Conservation (phyloP, 2,113 vertebrate species). For the Phodopus roborovskii region DNA sequence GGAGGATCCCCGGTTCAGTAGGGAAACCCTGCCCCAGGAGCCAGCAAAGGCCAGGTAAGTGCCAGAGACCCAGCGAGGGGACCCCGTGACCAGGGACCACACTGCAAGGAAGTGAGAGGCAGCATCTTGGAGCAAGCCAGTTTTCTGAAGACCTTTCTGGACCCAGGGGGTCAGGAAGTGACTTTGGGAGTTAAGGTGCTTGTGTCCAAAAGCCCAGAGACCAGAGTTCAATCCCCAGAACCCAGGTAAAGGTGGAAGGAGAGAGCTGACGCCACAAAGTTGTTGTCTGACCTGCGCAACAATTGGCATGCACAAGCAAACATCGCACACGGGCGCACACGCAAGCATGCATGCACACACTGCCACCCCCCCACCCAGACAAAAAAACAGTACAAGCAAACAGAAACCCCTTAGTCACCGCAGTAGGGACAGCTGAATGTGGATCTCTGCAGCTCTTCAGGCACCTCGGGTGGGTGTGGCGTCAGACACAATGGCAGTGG, state of each 20-base stretch:
- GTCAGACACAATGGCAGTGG: too few relatives aligned
- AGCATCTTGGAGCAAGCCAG: neutral
- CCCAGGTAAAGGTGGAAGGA: neutral
- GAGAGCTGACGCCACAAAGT: neutral
- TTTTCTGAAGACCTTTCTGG: neutral
- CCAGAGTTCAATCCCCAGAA: neutral
- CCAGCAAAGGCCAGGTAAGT: neutral
- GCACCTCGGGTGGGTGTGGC: neutral
- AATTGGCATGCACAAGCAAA: too few relatives aligned
- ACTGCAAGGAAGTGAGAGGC: neutral
- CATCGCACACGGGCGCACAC: neutral
- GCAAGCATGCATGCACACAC: neutral
- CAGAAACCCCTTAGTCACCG: neutral
- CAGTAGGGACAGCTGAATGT: neutral
- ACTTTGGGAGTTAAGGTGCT: neutral
- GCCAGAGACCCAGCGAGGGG: neutral
- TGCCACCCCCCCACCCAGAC: neutral
- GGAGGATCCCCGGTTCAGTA: neutral
- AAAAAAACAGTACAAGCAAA: neutral
- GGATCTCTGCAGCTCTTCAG: neutral
- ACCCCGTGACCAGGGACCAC: neutral
- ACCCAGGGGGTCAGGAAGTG: neutral
- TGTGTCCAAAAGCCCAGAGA: neutral
- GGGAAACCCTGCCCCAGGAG: neutral
- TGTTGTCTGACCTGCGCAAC: neutral